A percentile compares a stretch with the other conserved stretches of the same genome.
Evolutionary conservation across 2,797 vertebrate genomes (phyloP).

Genomic region (Pseudochaenichthys georgianus): DNA sequence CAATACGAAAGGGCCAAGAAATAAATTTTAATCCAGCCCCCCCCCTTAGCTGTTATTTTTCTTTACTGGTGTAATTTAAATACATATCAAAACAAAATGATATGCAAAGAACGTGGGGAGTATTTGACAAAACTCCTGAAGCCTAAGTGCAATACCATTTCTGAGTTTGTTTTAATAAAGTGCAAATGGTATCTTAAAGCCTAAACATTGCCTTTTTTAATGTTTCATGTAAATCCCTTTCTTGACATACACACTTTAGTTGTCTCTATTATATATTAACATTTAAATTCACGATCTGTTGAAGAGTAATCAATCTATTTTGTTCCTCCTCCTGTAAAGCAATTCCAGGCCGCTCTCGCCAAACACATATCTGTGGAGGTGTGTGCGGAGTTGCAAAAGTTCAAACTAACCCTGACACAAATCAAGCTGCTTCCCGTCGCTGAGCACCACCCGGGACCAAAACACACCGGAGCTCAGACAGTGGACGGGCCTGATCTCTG

Average conservation of each 20-base stretch:
- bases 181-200: background rate
- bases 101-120: background rate
- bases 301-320: background rate
- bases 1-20: no score
- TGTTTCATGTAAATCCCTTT: background rate
- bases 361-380: constrained; percentile 67
- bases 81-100: background rate
- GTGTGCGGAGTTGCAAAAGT: constrained; percentile 73
- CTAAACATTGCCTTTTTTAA: no score
- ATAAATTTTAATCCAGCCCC: no score
- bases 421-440: constrained; percentile 40
- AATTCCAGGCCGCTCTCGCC: constrained; percentile 82
- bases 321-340: constrained; percentile 74
- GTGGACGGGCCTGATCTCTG: background rate
- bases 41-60: background rate
- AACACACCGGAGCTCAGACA: background rate
- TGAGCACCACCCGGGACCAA: constrained; percentile 1
- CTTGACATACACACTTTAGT: background rate
- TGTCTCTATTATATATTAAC: background rate
- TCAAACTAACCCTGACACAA: constrained; percentile 86
- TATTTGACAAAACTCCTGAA: no score
- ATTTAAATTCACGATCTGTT: background rate
- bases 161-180: background rate
- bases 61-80: background rate
- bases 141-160: background rate